These are phyloP conservation scores for Asarcornis scutulata DNA, from an alignment of 2,113 vertebrate species.

Conservation along the genomic window DNA sequence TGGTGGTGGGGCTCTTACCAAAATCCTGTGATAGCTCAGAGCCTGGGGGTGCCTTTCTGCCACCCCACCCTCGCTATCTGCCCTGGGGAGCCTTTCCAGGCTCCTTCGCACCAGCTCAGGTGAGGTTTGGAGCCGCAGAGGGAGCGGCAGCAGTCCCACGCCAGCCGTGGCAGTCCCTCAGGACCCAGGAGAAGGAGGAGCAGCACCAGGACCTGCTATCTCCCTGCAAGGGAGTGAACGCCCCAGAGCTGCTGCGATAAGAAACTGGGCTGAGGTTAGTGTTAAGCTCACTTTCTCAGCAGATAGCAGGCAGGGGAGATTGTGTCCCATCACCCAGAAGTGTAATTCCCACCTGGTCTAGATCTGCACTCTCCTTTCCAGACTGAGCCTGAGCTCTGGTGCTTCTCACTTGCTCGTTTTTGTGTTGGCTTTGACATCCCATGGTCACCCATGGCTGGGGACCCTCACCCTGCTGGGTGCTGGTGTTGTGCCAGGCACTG, in stretches of 20 bases:
- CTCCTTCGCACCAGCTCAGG: too few species aligned
- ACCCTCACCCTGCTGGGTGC: accelerated
- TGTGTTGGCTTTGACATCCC: not conserved
- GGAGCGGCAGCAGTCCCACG: accelerated
- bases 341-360: accelerated
- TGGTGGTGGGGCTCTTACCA: not conserved
- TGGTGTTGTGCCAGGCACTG: not conserved
- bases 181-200: not conserved
- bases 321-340: not conserved
- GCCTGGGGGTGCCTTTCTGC: not conserved
- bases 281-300: not conserved
- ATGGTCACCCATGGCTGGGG: not conserved
- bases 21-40: not conserved
- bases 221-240: not conserved
- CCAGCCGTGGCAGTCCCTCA: accelerated
- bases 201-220: accelerated
- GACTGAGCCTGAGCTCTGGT: not conserved
- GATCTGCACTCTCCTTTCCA: not conserved
- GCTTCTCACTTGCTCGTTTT: not conserved
- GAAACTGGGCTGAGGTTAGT: not conserved
- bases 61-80: accelerated
- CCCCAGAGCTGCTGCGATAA: accelerated
- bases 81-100: accelerated
- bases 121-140: not conserved
- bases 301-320: not conserved